A percentile compares a stretch with the other conserved stretches of the same genome.
Conservation (phyloP, 2,797 vertebrate genomes). For the Dermochelys coriacea region DNA sequence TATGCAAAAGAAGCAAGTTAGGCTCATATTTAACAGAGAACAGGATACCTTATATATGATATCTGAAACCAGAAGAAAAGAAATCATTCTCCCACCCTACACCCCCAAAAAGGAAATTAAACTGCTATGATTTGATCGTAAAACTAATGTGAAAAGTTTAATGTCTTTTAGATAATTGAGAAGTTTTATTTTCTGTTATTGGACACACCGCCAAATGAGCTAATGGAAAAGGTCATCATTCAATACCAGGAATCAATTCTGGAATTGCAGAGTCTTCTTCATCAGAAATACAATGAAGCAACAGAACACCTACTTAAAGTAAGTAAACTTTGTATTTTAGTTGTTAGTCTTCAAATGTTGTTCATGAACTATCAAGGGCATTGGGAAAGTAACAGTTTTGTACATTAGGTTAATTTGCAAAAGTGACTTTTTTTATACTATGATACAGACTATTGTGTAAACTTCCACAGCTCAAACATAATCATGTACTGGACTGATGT, state of each 20-base stretch:
- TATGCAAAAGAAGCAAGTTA: not conserved
- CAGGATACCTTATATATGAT: not conserved
- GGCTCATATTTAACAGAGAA: not conserved
- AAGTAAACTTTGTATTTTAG: not conserved
- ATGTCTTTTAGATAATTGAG: slow-evolving; percentile 85
- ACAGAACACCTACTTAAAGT: slow-evolving; percentile 90
- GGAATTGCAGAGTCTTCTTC: slow-evolving; percentile 84
- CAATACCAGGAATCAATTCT: slow-evolving; percentile 82
- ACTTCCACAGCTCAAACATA: not conserved
- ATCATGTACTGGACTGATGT: not conserved
- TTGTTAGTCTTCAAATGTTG: rapidly evolving
- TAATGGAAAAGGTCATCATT: slow-evolving; percentile 37
- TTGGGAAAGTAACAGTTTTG: rapidly evolving
- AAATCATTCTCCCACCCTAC: not conserved
- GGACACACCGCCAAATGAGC: slow-evolving; percentile 74
- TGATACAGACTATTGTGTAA: not conserved
- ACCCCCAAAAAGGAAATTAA: not conserved
- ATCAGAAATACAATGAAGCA: slow-evolving; percentile 81
- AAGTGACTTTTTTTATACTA: not conserved
- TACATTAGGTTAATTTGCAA: not conserved
- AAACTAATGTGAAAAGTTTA: not conserved
- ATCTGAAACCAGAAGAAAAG: not conserved
- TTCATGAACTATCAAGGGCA: not conserved
- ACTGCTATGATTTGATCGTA: not conserved
- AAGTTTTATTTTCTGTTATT: slow-evolving; percentile 84